Conservation (phyloP, 2,888 invertebrate genomes). For the Caenorhabditis wallacei region DNA sequence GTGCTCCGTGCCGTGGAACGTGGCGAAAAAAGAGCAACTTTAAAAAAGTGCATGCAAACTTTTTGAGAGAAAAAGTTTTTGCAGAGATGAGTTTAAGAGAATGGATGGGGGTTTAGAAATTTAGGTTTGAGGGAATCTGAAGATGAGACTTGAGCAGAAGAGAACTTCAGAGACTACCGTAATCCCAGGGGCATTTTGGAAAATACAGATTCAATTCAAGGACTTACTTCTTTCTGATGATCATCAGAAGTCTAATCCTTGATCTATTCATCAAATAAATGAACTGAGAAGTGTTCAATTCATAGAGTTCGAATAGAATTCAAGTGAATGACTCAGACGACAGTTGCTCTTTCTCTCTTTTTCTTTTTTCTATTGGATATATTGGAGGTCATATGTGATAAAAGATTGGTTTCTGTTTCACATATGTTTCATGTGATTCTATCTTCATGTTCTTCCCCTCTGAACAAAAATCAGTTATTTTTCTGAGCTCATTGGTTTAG, state of each 20-base stretch:
- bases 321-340: neutral
- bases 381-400: neutral
- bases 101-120: too few relatives aligned
- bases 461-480: neutral
- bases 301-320: neutral
- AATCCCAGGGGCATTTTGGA: too few relatives aligned
- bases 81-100: neutral
- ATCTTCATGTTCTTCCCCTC: neutral
- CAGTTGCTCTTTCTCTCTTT: neutral
- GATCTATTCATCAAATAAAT: too few relatives aligned
- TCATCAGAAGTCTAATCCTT: too few relatives aligned
- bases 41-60: neutral
- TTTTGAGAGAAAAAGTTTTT: neutral
- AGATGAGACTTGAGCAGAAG: too few relatives aligned
- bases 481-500: too few relatives aligned
- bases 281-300: too few relatives aligned
- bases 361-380: neutral
- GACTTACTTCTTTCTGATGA: too few relatives aligned
- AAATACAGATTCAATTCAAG: too few relatives aligned
- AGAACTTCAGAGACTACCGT: too few relatives aligned
- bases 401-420: neutral
- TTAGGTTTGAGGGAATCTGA: too few relatives aligned
- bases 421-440: too few relatives aligned
- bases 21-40: conserved; percentile 1
- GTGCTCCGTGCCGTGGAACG: conserved; percentile 3